Evolutionary conservation across 1,140 invertebrate genomes (phyloP).

Genomic region (Battus philenor): DNA sequence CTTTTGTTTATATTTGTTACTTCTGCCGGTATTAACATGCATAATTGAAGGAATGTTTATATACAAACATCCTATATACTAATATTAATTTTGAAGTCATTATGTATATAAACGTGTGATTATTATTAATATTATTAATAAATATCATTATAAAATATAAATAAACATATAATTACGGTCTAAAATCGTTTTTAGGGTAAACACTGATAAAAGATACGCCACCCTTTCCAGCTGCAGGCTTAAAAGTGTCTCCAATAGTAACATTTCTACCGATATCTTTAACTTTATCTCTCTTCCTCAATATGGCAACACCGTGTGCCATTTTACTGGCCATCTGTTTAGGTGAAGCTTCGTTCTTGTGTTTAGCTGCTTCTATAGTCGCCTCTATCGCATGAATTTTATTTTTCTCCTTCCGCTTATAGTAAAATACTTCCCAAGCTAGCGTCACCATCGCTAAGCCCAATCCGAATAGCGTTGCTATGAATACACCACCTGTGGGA

Average conservation of each 20-base stretch:
- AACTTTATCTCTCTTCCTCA: slow-evolving; percentile 32
- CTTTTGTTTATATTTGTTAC: too few relatives aligned
- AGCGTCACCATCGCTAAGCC: slow-evolving; percentile 89
- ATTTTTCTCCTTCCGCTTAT: slow-evolving; percentile 79
- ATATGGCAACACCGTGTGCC: slow-evolving; percentile 44
- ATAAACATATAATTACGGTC: slow-evolving; percentile 29
- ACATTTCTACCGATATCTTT: slow-evolving; percentile 37
- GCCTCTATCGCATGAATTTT: slow-evolving; percentile 46
- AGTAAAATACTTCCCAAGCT: slow-evolving; percentile 87
- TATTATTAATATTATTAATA: too few relatives aligned
- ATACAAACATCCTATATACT: too few relatives aligned
- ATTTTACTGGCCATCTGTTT: slow-evolving; percentile 67
- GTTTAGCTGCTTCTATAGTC: slow-evolving; percentile 29
- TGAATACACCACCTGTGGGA: slow-evolving; percentile 93
- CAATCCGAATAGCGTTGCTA: slow-evolving; percentile 89
- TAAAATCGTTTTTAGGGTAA: slow-evolving; percentile 51
- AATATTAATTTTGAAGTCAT: too few relatives aligned
- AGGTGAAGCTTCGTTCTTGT: slow-evolving; percentile 39
- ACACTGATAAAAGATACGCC: slow-evolving; percentile 61
- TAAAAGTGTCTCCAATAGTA: slow-evolving; percentile 65
- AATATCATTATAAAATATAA: too few relatives aligned
- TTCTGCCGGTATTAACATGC: too few relatives aligned
- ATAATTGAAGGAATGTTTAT: too few relatives aligned
- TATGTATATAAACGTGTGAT: too few relatives aligned
- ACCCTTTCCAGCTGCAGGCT: slow-evolving; percentile 48